Evolutionary conservation across 2,797 vertebrate genomes (phyloP).

Genomic region (Acropternis orthonyx): DNA sequence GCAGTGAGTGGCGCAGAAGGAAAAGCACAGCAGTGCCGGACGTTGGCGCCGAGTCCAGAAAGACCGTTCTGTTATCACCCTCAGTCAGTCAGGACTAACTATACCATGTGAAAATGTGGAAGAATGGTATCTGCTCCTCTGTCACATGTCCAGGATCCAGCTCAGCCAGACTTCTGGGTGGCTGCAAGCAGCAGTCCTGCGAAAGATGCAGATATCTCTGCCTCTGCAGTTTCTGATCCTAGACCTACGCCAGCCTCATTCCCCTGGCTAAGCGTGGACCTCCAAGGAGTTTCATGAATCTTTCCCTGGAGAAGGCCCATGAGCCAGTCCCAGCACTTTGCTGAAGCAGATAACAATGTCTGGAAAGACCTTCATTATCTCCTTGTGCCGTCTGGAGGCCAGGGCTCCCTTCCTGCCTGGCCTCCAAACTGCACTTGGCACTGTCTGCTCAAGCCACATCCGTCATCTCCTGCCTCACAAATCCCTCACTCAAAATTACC

Average conservation of each 20-base stretch:
- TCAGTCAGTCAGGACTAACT: neutral
- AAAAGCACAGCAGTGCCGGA: neutral
- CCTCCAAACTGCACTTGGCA: neutral
- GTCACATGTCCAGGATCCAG: neutral
- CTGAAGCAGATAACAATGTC: conserved; percentile 29
- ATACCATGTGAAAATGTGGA: neutral
- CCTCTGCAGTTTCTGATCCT: neutral
- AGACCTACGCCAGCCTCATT: neutral
- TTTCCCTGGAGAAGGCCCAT: neutral
- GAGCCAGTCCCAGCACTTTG: neutral
- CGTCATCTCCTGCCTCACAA: neutral
- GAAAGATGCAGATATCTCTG: neutral
- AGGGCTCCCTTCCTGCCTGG: conserved; percentile 23
- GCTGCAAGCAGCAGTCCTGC: neutral
- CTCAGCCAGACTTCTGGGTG: neutral
- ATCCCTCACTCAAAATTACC: neutral
- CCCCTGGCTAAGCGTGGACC: fast-evolving
- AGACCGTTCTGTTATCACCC: neutral
- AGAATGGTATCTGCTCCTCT: neutral
- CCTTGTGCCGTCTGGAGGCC: neutral
- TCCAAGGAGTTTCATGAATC: neutral
- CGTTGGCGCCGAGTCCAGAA: neutral
- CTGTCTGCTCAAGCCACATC: neutral
- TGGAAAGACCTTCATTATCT: conserved; percentile 49
- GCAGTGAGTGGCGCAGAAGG: neutral